These are phyloP conservation scores for Muscicapa comitata DNA, from an alignment of 2,797 vertebrate species.

Conservation along the genomic window DNA sequence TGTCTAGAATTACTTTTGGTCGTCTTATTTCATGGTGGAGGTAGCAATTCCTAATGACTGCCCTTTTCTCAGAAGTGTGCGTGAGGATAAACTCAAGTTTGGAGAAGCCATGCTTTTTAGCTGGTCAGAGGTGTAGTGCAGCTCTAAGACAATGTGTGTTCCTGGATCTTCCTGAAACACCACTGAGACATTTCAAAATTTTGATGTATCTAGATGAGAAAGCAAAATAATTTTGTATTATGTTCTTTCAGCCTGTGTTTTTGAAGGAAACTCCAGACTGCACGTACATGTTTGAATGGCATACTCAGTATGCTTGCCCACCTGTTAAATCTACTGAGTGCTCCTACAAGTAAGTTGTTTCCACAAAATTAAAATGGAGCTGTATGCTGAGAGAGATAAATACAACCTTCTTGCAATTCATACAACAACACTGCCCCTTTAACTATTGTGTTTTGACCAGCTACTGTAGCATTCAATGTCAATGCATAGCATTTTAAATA, in stretches of 20 bases:
- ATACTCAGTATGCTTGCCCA: slow-evolving; percentile 85
- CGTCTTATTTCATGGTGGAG: background rate
- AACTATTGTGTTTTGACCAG: background rate
- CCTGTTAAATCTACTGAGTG: slow-evolving; percentile 86
- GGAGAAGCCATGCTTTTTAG: background rate
- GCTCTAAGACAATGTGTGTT: background rate
- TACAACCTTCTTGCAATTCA: background rate
- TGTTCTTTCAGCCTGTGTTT: slow-evolving; percentile 81
- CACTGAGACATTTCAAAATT: background rate
- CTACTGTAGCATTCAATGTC: background rate
- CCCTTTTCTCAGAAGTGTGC: background rate
- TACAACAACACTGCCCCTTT: background rate
- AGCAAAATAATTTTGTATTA: background rate
- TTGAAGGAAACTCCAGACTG: slow-evolving; percentile 91
- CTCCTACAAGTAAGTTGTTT: slow-evolving; percentile 85
- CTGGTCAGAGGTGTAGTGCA: background rate
- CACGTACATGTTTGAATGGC: slow-evolving; percentile 92
- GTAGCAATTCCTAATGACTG: background rate
- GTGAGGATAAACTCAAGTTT: background rate
- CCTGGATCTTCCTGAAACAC: background rate
- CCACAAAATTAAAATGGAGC: background rate
- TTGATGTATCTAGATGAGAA: background rate
- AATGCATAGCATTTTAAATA: background rate
- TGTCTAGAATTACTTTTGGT: background rate
- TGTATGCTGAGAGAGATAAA: background rate